phyloP scores from a whole-genome alignment of 2,113 vertebrate genomes.

The Bombycilla garrulus region DNA sequence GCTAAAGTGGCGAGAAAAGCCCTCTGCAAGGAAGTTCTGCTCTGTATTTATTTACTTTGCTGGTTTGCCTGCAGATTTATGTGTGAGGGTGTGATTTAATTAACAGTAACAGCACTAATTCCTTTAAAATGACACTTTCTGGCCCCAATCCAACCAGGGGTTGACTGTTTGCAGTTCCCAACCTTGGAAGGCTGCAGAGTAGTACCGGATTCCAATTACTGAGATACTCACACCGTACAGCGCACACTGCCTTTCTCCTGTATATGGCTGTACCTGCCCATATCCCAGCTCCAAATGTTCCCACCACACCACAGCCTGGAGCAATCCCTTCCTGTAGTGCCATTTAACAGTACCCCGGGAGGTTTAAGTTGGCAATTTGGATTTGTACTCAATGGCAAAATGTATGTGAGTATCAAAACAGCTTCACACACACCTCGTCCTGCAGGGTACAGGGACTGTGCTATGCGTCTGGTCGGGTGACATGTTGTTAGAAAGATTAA shows the following conservation, averaged over 20 bases:
- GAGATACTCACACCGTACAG: accelerated
- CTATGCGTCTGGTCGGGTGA: background rate
- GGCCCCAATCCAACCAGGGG: background rate
- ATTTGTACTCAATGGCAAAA: background rate
- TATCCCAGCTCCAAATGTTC: background rate
- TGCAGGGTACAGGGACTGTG: background rate
- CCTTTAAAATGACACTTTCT: background rate
- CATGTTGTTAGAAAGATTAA: slow-evolving; percentile 42
- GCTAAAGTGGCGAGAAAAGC: accelerated
- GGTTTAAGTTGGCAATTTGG: background rate
- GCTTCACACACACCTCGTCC: background rate
- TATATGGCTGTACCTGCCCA: background rate
- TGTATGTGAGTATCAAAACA: background rate
- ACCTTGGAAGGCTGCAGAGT: background rate
- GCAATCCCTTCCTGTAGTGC: accelerated
- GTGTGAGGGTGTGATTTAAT: background rate
- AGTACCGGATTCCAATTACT: background rate
- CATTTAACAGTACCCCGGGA: background rate
- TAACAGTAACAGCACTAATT: background rate
- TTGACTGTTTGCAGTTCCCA: slow-evolving; percentile 19
- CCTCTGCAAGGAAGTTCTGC: background rate
- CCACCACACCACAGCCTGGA: accelerated
- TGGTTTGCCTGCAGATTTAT: background rate
- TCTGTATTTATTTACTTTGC: background rate
- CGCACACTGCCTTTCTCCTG: background rate